These are phyloP conservation scores for Drosophila pseudotalamancana DNA, from an alignment of 2,888 invertebrate species.

Conservation along the genomic window DNA sequence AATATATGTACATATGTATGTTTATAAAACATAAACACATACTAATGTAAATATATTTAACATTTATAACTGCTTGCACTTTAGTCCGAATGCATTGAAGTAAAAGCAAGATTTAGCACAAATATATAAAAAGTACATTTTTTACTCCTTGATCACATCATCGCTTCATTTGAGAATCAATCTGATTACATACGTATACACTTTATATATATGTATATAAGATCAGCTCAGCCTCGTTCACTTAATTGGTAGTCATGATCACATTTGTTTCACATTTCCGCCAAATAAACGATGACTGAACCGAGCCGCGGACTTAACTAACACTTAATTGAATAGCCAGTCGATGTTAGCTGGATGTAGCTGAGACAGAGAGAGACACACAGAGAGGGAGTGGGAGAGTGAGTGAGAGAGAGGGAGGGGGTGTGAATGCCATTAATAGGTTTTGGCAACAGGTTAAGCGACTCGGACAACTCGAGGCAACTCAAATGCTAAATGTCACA, in stretches of 20 bases:
- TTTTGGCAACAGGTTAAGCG: slow-evolving; percentile 62
- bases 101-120: background rate
- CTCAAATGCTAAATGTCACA: slow-evolving; percentile 52
- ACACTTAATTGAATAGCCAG: slow-evolving; percentile 29
- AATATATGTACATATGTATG: too few relatives aligned
- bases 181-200: background rate
- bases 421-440: slow-evolving; percentile 35
- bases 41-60: too few relatives aligned
- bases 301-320: slow-evolving; percentile 4
- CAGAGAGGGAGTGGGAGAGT: too few relatives aligned
- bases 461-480: slow-evolving; percentile 24
- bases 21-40: too few relatives aligned
- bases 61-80: too few relatives aligned
- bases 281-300: slow-evolving; percentile 16
- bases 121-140: background rate
- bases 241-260: slow-evolving; percentile 54
- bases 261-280: slow-evolving; percentile 54
- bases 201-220: background rate
- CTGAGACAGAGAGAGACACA: background rate
- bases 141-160: slow-evolving; percentile 29
- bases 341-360: slow-evolving; percentile 1
- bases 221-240: slow-evolving; percentile 35
- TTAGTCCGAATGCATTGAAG: background rate
- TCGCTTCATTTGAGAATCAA: slow-evolving; percentile 17
- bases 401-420: background rate